Evolutionary conservation across 2,797 vertebrate species (phyloP).

Genomic region (Lepilemur septentrionalis): DNA sequence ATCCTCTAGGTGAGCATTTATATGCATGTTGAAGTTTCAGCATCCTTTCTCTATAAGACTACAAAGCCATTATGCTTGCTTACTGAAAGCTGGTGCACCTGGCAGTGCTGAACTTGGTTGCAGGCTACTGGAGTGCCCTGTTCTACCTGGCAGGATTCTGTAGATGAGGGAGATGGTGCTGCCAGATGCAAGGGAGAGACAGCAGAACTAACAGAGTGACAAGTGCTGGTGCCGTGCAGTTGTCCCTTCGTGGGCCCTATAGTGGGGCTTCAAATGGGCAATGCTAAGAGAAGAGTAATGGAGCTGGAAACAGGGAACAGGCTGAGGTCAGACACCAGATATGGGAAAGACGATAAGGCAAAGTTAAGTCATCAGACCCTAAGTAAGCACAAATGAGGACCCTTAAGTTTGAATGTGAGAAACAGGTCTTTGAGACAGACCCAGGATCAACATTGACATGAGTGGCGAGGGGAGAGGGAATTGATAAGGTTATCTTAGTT

Average conservation of each 20-base stretch:
- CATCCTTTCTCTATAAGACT: background rate
- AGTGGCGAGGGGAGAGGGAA: background rate
- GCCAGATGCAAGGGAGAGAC: background rate
- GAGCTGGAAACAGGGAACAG: background rate
- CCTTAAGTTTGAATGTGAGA: background rate
- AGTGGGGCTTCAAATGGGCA: background rate
- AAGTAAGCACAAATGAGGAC: background rate
- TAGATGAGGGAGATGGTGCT: background rate
- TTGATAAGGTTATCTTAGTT: background rate
- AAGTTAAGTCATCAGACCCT: background rate
- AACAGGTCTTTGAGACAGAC: background rate
- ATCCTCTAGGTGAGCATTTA: background rate
- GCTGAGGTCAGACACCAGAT: background rate
- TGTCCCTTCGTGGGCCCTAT: background rate
- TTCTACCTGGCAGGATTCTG: background rate
- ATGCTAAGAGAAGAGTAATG: background rate
- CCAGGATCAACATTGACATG: background rate
- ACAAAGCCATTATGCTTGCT: background rate
- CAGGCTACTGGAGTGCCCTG: background rate
- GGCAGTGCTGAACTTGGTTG: background rate
- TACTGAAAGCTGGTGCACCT: background rate
- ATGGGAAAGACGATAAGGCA: background rate
- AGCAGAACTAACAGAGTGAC: background rate
- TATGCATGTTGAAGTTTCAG: background rate
- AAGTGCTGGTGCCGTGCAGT: background rate